Base-by-base conservation (phyloP, 2,888 invertebrate species). In the Campoletis raptor region DNA sequence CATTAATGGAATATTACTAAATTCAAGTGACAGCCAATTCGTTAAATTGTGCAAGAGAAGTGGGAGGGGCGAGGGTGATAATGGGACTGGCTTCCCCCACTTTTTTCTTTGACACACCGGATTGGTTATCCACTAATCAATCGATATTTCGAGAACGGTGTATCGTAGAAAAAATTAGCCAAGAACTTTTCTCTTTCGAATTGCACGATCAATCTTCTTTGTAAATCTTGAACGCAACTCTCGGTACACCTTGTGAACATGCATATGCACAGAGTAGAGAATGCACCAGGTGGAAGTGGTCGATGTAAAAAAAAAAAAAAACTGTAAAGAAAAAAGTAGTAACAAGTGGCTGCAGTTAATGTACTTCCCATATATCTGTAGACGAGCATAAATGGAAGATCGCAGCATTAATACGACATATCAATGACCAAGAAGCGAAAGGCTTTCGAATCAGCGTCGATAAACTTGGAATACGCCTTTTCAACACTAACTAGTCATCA, bases 251-350 rank as follows among this genome's bases (percentile, higher is more conserved):
- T 61, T 30, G 30, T 61, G 61, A 30, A 30, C 61, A 30, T 15
- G 61, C 61, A 30, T 18, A 52, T 48, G 30, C 18, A 48, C 36
- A 24, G 61, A 36, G 21, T 30, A 77, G 40, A n/a, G 18, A 81
- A 81, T 73, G 81, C 72, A 64, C 21, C 57, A 86, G 86, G 77
- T 86, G 86, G 67, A 78, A 69, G 81, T 81, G 76, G 69, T 57
- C 69, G 45, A 70, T 54, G 54, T 61, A 42, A 69, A 64, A 78
- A 84, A 52, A n/a, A 67, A 42, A 69, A 64, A 78, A 84, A 52
- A n/a, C 36, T 57, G 24, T 66, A 40, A 52, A 69, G 21, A 76
- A 57, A 81, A 81, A 64, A 64, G 36, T 57, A 36, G 61, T 40
- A 66, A 66, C 81, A 73, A 81, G 81, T 81, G 81, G 48, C 45